These are phyloP conservation scores for Vidua chalybeata DNA, from an alignment of 2,113 vertebrate species.

Conservation along the genomic window DNA sequence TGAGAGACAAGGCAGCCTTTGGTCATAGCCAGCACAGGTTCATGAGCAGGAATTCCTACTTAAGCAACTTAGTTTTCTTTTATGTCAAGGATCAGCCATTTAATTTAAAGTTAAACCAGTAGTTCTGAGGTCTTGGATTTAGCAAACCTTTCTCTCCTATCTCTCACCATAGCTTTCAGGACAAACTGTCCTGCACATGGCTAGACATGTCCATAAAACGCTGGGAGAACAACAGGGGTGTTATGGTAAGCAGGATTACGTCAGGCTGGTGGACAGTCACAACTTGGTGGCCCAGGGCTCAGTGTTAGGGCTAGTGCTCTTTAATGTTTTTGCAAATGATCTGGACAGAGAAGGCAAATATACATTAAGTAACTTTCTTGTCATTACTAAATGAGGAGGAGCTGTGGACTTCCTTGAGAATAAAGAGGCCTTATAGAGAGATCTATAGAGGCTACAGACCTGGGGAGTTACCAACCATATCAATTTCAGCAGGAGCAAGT, in stretches of 20 bases:
- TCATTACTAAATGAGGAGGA: background rate
- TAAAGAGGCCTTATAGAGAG: background rate
- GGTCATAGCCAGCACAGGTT: background rate
- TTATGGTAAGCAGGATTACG: accelerated
- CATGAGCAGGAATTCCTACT: accelerated
- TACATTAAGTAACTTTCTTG: background rate
- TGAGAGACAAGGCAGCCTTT: background rate
- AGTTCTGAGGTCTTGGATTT: background rate
- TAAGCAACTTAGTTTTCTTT: background rate
- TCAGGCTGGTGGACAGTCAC: background rate
- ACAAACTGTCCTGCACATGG: background rate
- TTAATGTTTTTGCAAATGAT: background rate
- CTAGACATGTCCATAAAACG: background rate
- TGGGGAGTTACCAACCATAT: background rate
- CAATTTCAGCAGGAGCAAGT: background rate
- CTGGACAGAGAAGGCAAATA: background rate
- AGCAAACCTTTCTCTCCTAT: background rate
- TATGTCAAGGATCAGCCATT: background rate
- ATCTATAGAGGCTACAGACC: too few relatives aligned
- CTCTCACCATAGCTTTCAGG: background rate
- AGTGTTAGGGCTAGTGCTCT: background rate
- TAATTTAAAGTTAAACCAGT: background rate
- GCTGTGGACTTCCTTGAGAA: background rate
- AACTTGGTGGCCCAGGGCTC: too few relatives aligned
- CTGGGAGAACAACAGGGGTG: too few relatives aligned